Percentiles rank a stretch among this genome's conserved stretches.
Conservation (phyloP, 2,888 invertebrate species). For the Chloromyia formosa region DNA sequence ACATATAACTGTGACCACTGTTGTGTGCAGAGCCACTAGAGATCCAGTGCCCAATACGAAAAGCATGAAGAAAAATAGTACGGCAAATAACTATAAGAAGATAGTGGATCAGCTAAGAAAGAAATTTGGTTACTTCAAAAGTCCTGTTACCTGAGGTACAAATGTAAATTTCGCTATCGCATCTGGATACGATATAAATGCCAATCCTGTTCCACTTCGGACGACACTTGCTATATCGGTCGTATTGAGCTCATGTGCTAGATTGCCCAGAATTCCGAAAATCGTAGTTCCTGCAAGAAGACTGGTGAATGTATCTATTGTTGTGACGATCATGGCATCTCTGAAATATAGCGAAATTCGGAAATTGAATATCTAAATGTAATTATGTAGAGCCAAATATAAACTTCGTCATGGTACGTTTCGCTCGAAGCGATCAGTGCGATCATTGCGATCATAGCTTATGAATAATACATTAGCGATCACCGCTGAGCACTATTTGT, state of each 20-base stretch:
- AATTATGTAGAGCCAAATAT: too few species aligned
- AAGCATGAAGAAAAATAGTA: slow-evolving; percentile 84
- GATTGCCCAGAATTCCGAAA: slow-evolving; percentile 82
- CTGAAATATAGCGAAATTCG: slow-evolving; percentile 63
- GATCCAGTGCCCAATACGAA: slow-evolving; percentile 81
- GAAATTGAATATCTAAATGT: too few species aligned
- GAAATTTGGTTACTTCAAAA: slow-evolving; percentile 32
- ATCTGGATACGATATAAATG: slow-evolving; percentile 86
- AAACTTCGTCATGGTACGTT: too few species aligned
- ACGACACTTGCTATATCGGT: slow-evolving; percentile 72
- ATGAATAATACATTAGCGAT: too few species aligned
- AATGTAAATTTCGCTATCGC: slow-evolving; percentile 79
- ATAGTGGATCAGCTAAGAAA: slow-evolving; percentile 20
- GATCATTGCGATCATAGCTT: too few species aligned
- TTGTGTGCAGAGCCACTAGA: slow-evolving; percentile 75
- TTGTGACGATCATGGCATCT: slow-evolving; percentile 82
- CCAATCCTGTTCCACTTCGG: slow-evolving; percentile 79
- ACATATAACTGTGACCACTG: slow-evolving; percentile 73
- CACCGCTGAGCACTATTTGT: too few species aligned
- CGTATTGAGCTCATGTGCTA: slow-evolving; percentile 71
- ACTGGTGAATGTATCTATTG: slow-evolving; percentile 82
- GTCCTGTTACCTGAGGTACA: slow-evolving; percentile 72
- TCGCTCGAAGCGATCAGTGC: too few species aligned
- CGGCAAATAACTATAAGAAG: slow-evolving; percentile 73
- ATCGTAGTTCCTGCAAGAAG: slow-evolving; percentile 82